Conservation (phyloP, 2,113 vertebrate genomes). For the Ploceus nigricollis region DNA sequence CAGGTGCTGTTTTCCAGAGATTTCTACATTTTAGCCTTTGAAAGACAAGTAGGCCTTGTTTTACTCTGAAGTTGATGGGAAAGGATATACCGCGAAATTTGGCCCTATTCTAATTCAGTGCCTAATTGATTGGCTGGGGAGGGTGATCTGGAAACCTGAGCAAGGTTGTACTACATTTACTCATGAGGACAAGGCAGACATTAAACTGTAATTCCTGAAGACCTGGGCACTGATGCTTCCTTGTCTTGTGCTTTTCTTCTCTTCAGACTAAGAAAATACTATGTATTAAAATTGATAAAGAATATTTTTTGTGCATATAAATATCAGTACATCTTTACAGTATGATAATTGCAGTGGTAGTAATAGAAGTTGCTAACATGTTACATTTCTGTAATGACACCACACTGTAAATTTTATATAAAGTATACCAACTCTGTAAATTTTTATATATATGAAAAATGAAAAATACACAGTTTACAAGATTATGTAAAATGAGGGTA, state of each 20-base stretch:
- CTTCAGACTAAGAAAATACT: background rate
- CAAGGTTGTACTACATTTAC: background rate
- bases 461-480: background rate
- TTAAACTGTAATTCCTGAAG: background rate
- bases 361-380: background rate
- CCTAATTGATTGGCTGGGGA: background rate
- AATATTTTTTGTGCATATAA: background rate
- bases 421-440: background rate
- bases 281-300: background rate
- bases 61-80: background rate
- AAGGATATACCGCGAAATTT: background rate
- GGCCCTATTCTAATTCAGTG: background rate
- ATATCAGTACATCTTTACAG: background rate
- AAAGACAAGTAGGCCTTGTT: background rate
- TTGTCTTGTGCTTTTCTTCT: background rate
- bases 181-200: background rate
- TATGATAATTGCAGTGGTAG: background rate
- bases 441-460: background rate
- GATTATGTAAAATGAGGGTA: background rate
- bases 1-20: background rate
- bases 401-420: background rate
- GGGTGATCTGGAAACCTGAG: background rate
- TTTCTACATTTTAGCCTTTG: background rate
- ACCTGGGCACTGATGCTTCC: background rate
- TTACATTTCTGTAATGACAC: background rate